A percentile compares a stretch with the other conserved stretches of the same genome.
Evolutionary conservation across 2,888 invertebrate species (phyloP).

Genomic region (Dolichopus griseipennis): DNA sequence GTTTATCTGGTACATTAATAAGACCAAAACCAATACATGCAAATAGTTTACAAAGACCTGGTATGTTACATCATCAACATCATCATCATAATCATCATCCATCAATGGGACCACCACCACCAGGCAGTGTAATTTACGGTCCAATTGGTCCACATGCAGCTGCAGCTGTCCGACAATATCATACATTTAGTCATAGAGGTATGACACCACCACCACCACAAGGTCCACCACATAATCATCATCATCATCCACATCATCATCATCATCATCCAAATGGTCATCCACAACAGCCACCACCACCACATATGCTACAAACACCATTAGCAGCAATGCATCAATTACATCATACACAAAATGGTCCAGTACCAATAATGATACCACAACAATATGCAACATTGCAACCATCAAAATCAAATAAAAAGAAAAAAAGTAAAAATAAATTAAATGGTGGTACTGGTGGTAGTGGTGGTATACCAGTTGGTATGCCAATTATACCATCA

Average conservation of each 20-base stretch:
- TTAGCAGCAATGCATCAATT: slow-evolving; percentile 35
- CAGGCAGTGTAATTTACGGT: slow-evolving; percentile 45
- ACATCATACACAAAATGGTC: slow-evolving; percentile 12
- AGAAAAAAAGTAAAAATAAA: slow-evolving; percentile 44
- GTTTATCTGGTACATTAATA: slow-evolving; percentile 42
- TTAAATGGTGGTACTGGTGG: slow-evolving; percentile 30
- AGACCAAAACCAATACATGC: slow-evolving; percentile 43
- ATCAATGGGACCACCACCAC: slow-evolving; percentile 24
- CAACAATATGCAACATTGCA: slow-evolving; percentile 57
- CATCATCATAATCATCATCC: slow-evolving; percentile 38
- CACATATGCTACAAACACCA: slow-evolving; percentile 38
- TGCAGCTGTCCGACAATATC: slow-evolving; percentile 43
- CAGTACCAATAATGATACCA: slow-evolving; percentile 43
- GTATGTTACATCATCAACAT: slow-evolving; percentile 32
- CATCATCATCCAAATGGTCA: slow-evolving; percentile 23
- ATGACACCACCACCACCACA: slow-evolving; percentile 28
- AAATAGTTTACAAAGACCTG: slow-evolving; percentile 33
- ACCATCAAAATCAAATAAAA: slow-evolving; percentile 52
- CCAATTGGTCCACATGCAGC: slow-evolving; percentile 31
- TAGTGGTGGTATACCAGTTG: slow-evolving; percentile 34
- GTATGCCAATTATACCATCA: slow-evolving; percentile 47
- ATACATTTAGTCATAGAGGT: slow-evolving; percentile 46
- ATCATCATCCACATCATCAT: slow-evolving; percentile 28
- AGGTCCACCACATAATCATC: slow-evolving; percentile 34
- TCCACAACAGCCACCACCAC: slow-evolving; percentile 34